Conservation (phyloP, 2,113 vertebrate species). For the Saccopteryx leptura region DNA sequence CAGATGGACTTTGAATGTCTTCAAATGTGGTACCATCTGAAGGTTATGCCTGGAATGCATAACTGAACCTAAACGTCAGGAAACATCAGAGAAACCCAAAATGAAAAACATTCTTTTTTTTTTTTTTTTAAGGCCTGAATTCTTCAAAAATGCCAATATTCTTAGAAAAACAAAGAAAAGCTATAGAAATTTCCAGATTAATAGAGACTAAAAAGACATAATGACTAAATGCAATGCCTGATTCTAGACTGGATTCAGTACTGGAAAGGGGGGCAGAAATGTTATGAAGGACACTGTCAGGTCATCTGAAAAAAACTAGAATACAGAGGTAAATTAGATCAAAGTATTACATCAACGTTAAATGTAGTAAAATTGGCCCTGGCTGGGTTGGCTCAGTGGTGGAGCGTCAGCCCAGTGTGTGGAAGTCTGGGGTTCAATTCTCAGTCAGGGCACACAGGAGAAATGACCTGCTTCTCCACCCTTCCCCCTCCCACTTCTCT, state of each 20-base stretch:
- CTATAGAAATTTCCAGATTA: slow-evolving; percentile 48
- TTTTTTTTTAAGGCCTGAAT: background rate
- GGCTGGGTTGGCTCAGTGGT: too few relatives aligned
- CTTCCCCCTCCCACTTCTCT: too few relatives aligned
- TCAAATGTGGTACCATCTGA: background rate
- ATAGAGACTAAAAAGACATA: slow-evolving; percentile 17
- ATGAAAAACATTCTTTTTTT: slow-evolving; percentile 12
- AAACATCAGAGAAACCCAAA: slow-evolving; percentile 50
- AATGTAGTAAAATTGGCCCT: background rate
- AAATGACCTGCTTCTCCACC: too few relatives aligned
- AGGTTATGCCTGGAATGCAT: slow-evolving; percentile 11
- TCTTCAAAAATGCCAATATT: slow-evolving; percentile 31
- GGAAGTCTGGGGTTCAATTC: too few relatives aligned
- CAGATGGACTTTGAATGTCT: background rate
- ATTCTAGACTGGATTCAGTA: background rate
- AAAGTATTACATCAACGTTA: background rate
- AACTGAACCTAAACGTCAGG: background rate
- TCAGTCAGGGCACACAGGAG: too few relatives aligned
- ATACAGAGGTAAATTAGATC: background rate
- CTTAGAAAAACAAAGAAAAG: slow-evolving; percentile 60
- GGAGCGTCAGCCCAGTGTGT: too few relatives aligned
- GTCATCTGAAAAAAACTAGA: background rate
- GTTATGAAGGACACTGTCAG: background rate
- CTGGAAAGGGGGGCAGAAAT: background rate
- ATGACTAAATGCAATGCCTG: background rate